phyloP scores from a whole-genome alignment of 2,888 invertebrate genomes.

The Sussaba pulchella region DNA sequence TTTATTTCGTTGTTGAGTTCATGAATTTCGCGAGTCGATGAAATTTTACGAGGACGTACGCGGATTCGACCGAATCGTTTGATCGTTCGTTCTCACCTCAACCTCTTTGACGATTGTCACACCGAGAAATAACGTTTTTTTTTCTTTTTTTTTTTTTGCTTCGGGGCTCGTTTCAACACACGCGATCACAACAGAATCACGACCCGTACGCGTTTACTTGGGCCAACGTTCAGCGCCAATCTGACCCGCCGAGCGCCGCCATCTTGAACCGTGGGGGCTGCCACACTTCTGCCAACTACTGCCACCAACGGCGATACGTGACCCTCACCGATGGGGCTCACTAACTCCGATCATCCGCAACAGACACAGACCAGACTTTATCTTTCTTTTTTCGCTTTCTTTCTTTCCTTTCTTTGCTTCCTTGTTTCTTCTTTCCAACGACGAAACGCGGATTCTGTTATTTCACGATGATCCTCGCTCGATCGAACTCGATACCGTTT shows the following conservation, averaged over 20 bases:
- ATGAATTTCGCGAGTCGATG: too few species aligned
- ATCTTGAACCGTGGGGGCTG: conserved; percentile 76
- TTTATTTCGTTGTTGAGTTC: neutral
- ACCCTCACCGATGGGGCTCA: neutral
- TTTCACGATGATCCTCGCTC: too few species aligned
- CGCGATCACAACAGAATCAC: conserved; percentile 56
- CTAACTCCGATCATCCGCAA: conserved; percentile 13
- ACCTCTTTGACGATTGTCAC: too few species aligned
- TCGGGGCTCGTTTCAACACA: neutral
- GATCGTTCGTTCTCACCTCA: too few species aligned
- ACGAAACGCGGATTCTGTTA: too few species aligned
- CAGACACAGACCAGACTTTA: neutral
- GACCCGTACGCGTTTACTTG: conserved; percentile 65
- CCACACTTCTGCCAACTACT: conserved; percentile 45
- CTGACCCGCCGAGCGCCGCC: conserved; percentile 81
- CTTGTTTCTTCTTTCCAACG: neutral
- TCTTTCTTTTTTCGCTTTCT: conserved; percentile 20
- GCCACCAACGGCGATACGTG: conserved; percentile 19
- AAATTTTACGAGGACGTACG: too few species aligned
- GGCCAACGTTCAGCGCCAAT: conserved; percentile 76
- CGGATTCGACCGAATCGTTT: too few species aligned
- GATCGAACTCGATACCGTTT: too few species aligned
- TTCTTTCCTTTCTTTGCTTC: neutral
- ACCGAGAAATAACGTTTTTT: too few species aligned
- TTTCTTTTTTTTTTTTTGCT: too few species aligned